Percentiles rank a stretch among this genome's conserved stretches.
Conservation (phyloP, 1,140 invertebrate species). For the Sitodiplosis mosellana region DNA sequence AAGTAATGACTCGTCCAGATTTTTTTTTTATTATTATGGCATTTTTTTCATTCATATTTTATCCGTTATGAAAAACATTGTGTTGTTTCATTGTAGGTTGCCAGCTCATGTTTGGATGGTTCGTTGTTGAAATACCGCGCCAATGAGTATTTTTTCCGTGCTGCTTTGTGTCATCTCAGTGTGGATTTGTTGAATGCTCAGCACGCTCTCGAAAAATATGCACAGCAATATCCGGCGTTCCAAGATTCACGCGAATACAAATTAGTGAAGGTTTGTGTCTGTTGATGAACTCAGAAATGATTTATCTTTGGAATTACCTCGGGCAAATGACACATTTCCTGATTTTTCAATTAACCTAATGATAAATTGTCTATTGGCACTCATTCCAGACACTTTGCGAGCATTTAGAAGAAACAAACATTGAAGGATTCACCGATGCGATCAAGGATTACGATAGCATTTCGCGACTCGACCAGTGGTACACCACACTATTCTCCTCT, state of each 20-base stretch:
- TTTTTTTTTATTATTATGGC: too few relatives aligned
- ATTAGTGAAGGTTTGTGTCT: constrained; percentile 74
- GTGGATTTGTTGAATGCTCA: constrained; percentile 87
- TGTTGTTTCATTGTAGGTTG: constrained; percentile 74
- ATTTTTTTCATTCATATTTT: too few relatives aligned
- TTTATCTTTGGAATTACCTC: too few relatives aligned
- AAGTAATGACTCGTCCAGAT: too few relatives aligned
- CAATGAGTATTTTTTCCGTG: constrained; percentile 96
- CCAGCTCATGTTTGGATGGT: constrained; percentile 79
- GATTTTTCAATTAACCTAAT: too few relatives aligned
- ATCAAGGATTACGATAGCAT: constrained; percentile 96
- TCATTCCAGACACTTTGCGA: constrained; percentile 65
- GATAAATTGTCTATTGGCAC: too few relatives aligned
- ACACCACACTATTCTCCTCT: too few relatives aligned
- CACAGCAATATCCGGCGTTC: constrained; percentile 87
- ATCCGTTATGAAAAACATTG: too few relatives aligned
- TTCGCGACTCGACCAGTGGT: constrained; percentile 94
- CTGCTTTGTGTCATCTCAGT: constrained; percentile 77
- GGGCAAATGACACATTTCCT: too few relatives aligned
- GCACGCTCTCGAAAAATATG: constrained; percentile 84
- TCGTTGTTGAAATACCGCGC: constrained; percentile 93
- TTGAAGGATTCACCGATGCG: constrained; percentile 88
- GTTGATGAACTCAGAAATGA: too few relatives aligned
- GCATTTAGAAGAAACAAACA: constrained; percentile 86
- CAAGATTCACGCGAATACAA: constrained; percentile 92